These are phyloP conservation scores for Allobates femoralis DNA, from an alignment of 2,797 vertebrate genomes.

Conservation along the genomic window DNA sequence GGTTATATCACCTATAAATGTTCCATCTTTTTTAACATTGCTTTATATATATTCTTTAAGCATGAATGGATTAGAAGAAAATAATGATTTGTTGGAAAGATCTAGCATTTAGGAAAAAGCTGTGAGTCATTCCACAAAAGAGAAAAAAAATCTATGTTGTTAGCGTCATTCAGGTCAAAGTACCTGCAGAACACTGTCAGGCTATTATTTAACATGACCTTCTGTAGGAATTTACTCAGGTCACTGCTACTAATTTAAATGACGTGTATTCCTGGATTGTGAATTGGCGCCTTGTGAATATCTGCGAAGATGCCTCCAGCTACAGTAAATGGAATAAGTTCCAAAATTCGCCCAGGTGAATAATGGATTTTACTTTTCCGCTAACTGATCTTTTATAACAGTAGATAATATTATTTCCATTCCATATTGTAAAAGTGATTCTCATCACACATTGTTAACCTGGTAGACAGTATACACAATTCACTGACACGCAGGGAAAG, in stretches of 20 bases:
- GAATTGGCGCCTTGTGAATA: not conserved
- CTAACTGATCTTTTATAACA: not conserved
- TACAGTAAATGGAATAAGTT: not conserved
- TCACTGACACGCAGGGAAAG: not conserved
- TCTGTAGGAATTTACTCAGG: not conserved
- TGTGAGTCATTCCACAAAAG: not conserved
- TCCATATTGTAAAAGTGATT: not conserved
- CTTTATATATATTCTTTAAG: not conserved
- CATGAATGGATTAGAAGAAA: not conserved
- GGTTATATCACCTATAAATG: not conserved
- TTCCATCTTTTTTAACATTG: not conserved
- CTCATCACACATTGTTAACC: not conserved
- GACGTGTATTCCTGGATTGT: conserved; percentile 12
- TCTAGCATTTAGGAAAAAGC: not conserved
- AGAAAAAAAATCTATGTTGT: not conserved
- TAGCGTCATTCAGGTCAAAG: conserved; percentile 16
- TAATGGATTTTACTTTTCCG: not conserved
- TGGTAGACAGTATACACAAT: not conserved
- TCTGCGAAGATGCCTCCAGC: not conserved
- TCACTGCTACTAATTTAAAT: conserved; percentile 14
- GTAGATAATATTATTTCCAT: not conserved
- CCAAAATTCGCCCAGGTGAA: not conserved
- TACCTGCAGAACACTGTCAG: not conserved
- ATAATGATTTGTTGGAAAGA: not conserved
- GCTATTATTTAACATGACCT: not conserved